Base-by-base conservation (phyloP, 2,113 vertebrate species). In the Dendrocopos noguchii region DNA sequence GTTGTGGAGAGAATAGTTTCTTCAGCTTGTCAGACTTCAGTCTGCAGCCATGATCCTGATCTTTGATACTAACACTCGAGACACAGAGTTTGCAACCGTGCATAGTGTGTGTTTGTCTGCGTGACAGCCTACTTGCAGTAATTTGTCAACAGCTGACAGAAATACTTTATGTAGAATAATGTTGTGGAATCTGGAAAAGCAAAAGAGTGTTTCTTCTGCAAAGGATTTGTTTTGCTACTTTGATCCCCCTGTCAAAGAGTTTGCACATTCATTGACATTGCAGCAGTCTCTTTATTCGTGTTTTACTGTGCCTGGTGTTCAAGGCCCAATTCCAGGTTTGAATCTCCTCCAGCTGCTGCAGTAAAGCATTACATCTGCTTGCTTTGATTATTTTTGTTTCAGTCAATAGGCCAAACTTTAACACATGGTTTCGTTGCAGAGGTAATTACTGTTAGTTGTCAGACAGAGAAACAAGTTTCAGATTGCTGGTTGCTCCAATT, bases 381-480 rank as follows among this genome's bases (percentile, higher is more conserved):
- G 33, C 8, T 82, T 91, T 72, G 33, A 19, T 66, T 83, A 29
- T 74, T 94, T 68, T 76, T 70, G 36, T 84, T 90, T 66, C 68
- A 36, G 24, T 80, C 91, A 80, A 13, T 44, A 88, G 27, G 36
- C 65, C 84, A 77, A 84, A 88, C 83, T 93, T 75, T 21, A 82
- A 46, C 55, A 56, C 42, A 22, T 52, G 34, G 7, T 46, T 94
- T 80, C 53, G 29, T 78, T 93, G 61, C 68, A 66, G 63, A 94
- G 65, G 65, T 83, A 88, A 42, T 86, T 83, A 82, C 52, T 65
- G 68, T 86, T 88, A 78, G n/a, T 80, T 91, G 86, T 88, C 68
- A 83, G 85, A 80, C 28, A 34, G 52, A 64, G 29, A 80, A 85
- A 74, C 28, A 56, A 50, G 19, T 42, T 91, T 89, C 71, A 79